Conservation (phyloP, 2,797 vertebrate species). For the Tympanoctomys barrerae region DNA sequence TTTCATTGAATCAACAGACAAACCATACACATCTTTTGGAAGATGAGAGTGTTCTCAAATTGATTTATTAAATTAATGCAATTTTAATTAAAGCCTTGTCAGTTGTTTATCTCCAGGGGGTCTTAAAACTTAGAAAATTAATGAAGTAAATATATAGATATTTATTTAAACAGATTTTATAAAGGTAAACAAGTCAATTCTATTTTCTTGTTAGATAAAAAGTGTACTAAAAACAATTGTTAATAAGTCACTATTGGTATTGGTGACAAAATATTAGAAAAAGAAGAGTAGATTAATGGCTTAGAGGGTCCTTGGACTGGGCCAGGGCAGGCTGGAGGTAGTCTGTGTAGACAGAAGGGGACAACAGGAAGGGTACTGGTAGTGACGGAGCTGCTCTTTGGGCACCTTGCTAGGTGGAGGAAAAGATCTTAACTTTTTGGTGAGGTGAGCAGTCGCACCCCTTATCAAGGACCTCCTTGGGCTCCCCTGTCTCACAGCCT, state of each 20-base stretch:
- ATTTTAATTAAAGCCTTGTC: not conserved
- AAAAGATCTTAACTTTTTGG: not conserved
- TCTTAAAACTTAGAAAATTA: not conserved
- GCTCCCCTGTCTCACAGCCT: not conserved
- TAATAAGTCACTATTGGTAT: not conserved
- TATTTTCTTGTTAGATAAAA: not conserved
- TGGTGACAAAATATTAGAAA: not conserved
- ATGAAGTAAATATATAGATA: not conserved
- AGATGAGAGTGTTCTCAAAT: not conserved
- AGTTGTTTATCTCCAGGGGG: not conserved
- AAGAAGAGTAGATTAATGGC: not conserved
- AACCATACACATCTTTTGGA: not conserved
- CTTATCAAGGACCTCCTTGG: not conserved
- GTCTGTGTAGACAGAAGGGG: too few relatives aligned
- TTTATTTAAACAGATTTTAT: not conserved
- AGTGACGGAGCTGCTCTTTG: not conserved
- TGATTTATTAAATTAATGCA: not conserved
- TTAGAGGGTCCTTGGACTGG: too few relatives aligned
- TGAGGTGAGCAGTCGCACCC: not conserved
- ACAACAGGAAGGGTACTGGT: not conserved
- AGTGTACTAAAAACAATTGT: not conserved
- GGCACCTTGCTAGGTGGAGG: not conserved
- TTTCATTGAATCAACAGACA: too few relatives aligned
- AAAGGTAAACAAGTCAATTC: not conserved
- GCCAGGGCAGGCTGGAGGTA: not conserved